A percentile compares a stretch with the other conserved stretches of the same genome.
These are phyloP conservation scores for Camelus dromedarius DNA, from an alignment of 2,113 vertebrate genomes.

Conservation along the genomic window DNA sequence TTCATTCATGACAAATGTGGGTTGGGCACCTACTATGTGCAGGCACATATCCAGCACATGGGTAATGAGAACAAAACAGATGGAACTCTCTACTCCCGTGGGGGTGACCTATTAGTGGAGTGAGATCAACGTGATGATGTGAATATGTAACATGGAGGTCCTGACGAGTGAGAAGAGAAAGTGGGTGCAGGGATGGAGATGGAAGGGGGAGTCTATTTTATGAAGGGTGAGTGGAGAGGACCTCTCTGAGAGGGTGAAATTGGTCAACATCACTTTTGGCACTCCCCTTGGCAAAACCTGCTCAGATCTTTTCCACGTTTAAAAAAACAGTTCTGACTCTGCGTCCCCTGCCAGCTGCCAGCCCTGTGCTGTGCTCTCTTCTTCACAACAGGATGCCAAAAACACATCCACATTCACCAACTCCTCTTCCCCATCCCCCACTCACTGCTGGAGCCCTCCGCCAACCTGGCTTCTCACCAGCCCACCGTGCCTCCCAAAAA, in stretches of 20 bases:
- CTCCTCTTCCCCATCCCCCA: not conserved
- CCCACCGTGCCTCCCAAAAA: not conserved
- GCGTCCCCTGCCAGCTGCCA: not conserved
- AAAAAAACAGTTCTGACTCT: not conserved
- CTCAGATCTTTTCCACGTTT: not conserved
- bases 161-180: not conserved
- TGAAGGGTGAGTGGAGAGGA: not conserved
- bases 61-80: no score
- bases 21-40: not conserved
- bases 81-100: not conserved
- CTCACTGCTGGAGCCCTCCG: not conserved
- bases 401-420: accelerated
- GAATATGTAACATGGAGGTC: not conserved
- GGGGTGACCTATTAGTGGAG: not conserved
- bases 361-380: accelerated
- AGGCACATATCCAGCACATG: not conserved
- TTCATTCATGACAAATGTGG: not conserved
- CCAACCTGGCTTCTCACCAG: not conserved
- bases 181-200: not conserved
- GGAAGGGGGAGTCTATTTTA: no score
- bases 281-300: not conserved
- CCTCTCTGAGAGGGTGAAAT: not conserved
- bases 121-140: not conserved
- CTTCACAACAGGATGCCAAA: not conserved
- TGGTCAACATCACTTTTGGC: not conserved